A percentile compares a stretch with the other conserved stretches of the same genome.
These are phyloP conservation scores for Cyclophora albipunctata DNA, from an alignment of 2,888 invertebrate genomes.

Conservation along the genomic window DNA sequence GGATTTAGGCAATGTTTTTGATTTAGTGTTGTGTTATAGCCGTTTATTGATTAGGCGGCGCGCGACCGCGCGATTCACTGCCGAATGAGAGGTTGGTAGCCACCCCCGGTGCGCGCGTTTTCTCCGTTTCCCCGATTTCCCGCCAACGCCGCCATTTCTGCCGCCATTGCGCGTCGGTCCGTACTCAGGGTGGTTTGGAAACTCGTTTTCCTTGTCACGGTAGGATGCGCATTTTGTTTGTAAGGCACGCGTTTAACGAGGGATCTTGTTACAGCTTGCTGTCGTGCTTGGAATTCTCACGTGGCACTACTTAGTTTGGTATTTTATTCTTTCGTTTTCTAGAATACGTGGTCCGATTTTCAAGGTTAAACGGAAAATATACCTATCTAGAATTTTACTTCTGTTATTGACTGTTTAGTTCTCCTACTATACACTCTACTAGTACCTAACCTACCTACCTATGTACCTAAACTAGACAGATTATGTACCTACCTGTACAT, in stretches of 20 bases:
- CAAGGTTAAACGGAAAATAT: too few species aligned
- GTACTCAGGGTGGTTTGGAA: slow-evolving; percentile 26
- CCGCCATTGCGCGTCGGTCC: slow-evolving; percentile 3
- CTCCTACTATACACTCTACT: too few species aligned
- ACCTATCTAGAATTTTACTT: too few species aligned
- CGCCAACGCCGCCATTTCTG: slow-evolving; percentile 29
- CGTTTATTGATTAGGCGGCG: slow-evolving; percentile 63
- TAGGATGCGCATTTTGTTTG: slow-evolving; percentile 34
- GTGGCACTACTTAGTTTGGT: neutral
- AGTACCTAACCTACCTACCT: too few species aligned
- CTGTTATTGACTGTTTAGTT: too few species aligned
- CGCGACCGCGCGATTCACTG: slow-evolving; percentile 55
- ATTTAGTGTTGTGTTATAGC: slow-evolving; percentile 27
- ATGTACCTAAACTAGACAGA: too few species aligned
- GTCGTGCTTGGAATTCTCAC: slow-evolving; percentile 1
- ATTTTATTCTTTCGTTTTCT: too few species aligned
- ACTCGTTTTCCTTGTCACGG: slow-evolving; percentile 27
- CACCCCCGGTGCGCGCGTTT: slow-evolving; percentile 61
- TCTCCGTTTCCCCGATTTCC: slow-evolving; percentile 49
- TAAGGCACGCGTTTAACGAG: slow-evolving; percentile 21
- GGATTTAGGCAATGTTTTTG: slow-evolving; percentile 16
- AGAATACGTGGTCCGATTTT: too few species aligned
- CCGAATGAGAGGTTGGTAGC: slow-evolving; percentile 50
- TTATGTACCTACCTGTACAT: too few species aligned
- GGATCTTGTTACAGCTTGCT: slow-evolving; percentile 17